These are phyloP conservation scores for Proisotoma minuta DNA, from an alignment of 2,888 invertebrate genomes.

Conservation along the genomic window DNA sequence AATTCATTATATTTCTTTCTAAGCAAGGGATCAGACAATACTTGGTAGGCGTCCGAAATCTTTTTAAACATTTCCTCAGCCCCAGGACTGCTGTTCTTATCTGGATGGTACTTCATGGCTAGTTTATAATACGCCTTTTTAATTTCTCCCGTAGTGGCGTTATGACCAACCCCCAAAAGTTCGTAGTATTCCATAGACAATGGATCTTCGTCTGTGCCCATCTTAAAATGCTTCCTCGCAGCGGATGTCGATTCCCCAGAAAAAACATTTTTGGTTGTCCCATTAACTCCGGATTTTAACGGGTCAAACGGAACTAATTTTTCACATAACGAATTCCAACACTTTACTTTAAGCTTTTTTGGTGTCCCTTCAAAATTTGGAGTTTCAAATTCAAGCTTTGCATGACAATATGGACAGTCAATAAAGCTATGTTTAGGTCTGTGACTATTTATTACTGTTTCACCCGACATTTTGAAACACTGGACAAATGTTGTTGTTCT, in stretches of 20 bases:
- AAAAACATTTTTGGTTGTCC: slow-evolving; percentile 18
- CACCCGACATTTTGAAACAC: slow-evolving; percentile 5
- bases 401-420: slow-evolving; percentile 38
- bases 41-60: slow-evolving; percentile 42
- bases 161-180: slow-evolving; percentile 35
- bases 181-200: slow-evolving; percentile 44
- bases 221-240: slow-evolving; percentile 31
- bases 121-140: slow-evolving; percentile 34
- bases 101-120: slow-evolving; percentile 40
- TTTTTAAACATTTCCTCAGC: slow-evolving; percentile 38
- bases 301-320: slow-evolving; percentile 30
- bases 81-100: slow-evolving; percentile 29
- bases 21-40: slow-evolving; percentile 41
- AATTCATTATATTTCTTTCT: slow-evolving; percentile 47
- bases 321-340: slow-evolving; percentile 32
- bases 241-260: slow-evolving; percentile 21
- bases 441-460: slow-evolving; percentile 36
- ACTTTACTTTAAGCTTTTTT: slow-evolving; percentile 27
- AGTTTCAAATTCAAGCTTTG: slow-evolving; percentile 32
- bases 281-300: slow-evolving; percentile 11
- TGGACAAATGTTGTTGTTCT: neutral
- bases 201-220: slow-evolving; percentile 46
- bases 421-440: slow-evolving; percentile 40
- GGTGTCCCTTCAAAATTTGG: slow-evolving; percentile 17
- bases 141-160: slow-evolving; percentile 41